phyloP scores from a whole-genome alignment of 2,888 invertebrate species.

The Dicyrtomina minuta region DNA sequence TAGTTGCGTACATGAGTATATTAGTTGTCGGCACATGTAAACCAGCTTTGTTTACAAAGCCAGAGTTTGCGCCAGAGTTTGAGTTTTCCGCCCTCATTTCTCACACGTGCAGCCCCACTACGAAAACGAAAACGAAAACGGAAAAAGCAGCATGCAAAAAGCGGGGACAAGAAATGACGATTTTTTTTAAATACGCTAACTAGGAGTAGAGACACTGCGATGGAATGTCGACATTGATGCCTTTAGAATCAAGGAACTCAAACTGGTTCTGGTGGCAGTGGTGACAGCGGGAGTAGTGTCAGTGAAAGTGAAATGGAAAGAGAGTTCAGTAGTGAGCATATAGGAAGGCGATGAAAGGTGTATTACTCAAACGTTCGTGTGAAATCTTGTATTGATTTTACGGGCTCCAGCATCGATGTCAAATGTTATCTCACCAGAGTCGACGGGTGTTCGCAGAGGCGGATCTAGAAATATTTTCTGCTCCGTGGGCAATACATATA shows the following conservation, averaged over 20 bases:
- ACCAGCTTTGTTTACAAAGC: no score
- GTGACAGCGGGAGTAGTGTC: no score
- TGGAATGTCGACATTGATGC: no score
- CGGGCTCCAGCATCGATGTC: not conserved
- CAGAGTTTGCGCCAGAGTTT: no score
- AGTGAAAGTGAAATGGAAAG: not conserved
- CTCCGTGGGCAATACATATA: constrained; percentile 1
- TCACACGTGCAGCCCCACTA: no score
- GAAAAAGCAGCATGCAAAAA: not conserved
- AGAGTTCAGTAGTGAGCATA: not conserved
- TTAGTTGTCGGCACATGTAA: no score
- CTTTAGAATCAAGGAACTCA: no score
- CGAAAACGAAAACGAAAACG: not conserved
- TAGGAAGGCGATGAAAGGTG: constrained; percentile 11
- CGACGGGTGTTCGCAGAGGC: not conserved
- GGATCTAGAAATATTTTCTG: not conserved
- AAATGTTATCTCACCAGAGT: not conserved
- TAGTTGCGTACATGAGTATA: no score
- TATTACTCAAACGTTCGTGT: constrained; percentile 12
- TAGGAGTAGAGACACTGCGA: no score
- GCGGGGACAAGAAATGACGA: not conserved
- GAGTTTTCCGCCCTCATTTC: no score
- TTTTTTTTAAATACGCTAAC: no score
- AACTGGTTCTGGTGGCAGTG: no score
- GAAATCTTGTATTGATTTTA: constrained; percentile 20